phyloP scores from a whole-genome alignment of 53 echinoderm and acorn worm species.

The Arbacia lixula region DNA sequence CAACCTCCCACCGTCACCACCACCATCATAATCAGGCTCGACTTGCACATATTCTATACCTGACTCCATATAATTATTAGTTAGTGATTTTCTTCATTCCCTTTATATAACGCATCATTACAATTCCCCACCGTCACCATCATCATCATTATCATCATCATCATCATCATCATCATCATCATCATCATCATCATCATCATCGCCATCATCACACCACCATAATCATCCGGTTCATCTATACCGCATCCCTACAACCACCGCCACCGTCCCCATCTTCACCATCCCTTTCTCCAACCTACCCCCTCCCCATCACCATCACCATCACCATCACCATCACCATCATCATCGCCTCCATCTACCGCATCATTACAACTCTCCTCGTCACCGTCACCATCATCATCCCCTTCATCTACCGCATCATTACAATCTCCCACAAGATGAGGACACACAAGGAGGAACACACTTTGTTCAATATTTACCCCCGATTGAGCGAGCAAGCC shows the following conservation, averaged over 20 bases:
- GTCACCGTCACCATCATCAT: no score
- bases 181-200: not conserved
- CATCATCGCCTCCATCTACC: not conserved
- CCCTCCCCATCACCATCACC: not conserved
- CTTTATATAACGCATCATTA: no score
- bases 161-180: not conserved
- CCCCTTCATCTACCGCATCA: no score
- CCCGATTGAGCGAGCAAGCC: not conserved
- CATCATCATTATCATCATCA: not conserved
- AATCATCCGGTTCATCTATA: not conserved
- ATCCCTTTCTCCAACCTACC: not conserved
- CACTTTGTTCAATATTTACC: slow-evolving; percentile 14
- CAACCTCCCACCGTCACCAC: not conserved
- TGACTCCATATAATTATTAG: no score
- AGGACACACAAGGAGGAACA: no score
- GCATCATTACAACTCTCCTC: slow-evolving; percentile 11
- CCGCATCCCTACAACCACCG: not conserved
- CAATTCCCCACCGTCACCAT: not conserved
- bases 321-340: not conserved
- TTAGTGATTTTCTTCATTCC: no score
- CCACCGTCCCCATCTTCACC: not conserved
- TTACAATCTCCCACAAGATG: no score
- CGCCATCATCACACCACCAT: not conserved
- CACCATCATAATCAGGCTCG: not conserved
- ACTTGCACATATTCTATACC: not conserved